Conservation (phyloP, 2,888 invertebrate genomes). For the Drosophila tripunctata region DNA sequence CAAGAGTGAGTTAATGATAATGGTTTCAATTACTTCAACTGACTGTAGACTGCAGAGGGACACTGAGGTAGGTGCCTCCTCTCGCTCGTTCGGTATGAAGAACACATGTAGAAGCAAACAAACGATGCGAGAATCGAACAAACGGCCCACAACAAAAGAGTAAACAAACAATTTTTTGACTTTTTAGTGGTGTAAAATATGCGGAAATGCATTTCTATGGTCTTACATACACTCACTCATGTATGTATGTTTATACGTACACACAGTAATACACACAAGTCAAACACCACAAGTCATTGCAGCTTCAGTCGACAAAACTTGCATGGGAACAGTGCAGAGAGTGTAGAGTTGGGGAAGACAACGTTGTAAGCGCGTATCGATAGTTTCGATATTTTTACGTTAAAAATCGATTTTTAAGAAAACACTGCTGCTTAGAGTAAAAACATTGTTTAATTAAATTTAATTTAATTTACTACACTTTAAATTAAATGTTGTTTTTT, state of each 20-base stretch:
- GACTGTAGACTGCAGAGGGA: no score
- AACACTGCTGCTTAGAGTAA: no score
- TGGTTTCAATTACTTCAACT: slow-evolving; percentile 69
- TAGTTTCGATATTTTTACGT: background rate
- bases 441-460: no score
- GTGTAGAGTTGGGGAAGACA: no score
- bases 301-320: slow-evolving; percentile 67
- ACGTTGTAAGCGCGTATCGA: no score
- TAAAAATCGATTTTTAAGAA: background rate
- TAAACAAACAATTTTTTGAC: slow-evolving; percentile 76
- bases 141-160: slow-evolving; percentile 68
- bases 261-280: slow-evolving; percentile 37
- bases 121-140: slow-evolving; percentile 33
- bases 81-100: slow-evolving; percentile 12
- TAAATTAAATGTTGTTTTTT: no score
- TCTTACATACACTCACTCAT: slow-evolving; percentile 60
- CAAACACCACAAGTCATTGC: slow-evolving; percentile 70
- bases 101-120: slow-evolving; percentile 19
- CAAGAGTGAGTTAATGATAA: slow-evolving; percentile 70
- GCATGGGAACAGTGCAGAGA: slow-evolving; percentile 59
- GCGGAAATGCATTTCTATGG: slow-evolving; percentile 81
- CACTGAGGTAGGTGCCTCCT: no score
- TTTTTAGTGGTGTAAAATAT: slow-evolving; percentile 79
- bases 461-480: no score
- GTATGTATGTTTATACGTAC: background rate